phyloP scores from a whole-genome alignment of 2,113 vertebrate species.

The Martes martes region DNA sequence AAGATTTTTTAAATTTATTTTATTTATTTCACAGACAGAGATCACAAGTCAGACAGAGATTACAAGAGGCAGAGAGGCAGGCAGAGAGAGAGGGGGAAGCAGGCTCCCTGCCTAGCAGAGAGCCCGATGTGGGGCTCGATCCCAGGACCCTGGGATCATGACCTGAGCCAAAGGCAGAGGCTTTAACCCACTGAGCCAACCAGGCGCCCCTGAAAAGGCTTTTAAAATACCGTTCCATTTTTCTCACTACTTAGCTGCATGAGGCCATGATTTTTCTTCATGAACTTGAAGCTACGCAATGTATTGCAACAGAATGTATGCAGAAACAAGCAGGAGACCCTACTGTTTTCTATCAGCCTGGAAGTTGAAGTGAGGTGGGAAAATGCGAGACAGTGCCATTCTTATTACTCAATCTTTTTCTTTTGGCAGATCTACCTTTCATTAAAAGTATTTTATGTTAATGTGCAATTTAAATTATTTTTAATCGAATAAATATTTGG shows the following conservation, averaged over 20 bases:
- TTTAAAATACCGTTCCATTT: neutral
- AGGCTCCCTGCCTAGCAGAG: no score
- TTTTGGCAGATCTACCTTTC: neutral
- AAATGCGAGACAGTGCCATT: neutral
- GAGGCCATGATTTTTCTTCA: neutral
- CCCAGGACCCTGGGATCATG: no score
- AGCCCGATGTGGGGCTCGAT: no score
- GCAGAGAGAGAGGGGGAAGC: no score
- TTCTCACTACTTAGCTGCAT: neutral
- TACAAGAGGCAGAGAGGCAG: no score
- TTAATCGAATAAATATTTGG: neutral
- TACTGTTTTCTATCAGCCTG: neutral
- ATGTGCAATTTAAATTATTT: neutral
- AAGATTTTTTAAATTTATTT: no score
- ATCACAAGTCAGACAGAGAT: no score
- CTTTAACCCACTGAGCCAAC: no score
- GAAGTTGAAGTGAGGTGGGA: neutral
- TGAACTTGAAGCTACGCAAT: neutral
- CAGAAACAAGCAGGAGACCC: neutral
- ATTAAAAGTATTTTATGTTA: neutral
- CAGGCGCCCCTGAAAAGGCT: neutral
- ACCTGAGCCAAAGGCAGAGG: no score
- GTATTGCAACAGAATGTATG: neutral
- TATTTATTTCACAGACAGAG: no score
- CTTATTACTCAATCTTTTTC: neutral